These are phyloP conservation scores for Conistra vaccinii DNA, from an alignment of 2,888 invertebrate species.

Conservation along the genomic window DNA sequence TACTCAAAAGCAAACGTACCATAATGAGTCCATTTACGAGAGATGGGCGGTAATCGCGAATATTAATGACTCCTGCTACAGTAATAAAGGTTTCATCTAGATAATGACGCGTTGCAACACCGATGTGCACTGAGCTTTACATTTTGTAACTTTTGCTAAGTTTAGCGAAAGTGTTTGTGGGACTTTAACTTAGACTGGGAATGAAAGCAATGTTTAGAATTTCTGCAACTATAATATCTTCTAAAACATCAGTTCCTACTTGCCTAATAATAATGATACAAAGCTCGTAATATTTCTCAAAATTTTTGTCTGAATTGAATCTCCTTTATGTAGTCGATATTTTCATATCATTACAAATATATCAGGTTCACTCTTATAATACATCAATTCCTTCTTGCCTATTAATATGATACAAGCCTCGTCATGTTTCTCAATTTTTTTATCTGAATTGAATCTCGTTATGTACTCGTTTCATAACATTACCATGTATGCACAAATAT, in stretches of 20 bases:
- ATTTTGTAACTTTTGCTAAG: conserved; percentile 69
- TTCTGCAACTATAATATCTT: not conserved
- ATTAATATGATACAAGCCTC: too few species aligned
- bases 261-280: not conserved
- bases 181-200: conserved; percentile 31
- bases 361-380: not conserved
- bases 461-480: not conserved
- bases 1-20: conserved; percentile 50
- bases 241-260: not conserved
- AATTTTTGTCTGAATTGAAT: not conserved
- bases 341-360: not conserved
- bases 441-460: not conserved
- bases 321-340: not conserved
- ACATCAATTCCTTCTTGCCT: too few species aligned
- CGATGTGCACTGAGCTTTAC: conserved; percentile 68
- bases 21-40: conserved; percentile 58
- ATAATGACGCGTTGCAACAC: conserved; percentile 71
- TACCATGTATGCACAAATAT: not conserved
- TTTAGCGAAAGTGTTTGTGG: conserved; percentile 62
- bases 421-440: too few species aligned
- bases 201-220: conserved; percentile 34
- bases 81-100: conserved; percentile 73
- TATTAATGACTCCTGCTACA: conserved; percentile 70
- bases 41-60: conserved; percentile 66
- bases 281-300: too few species aligned